Base-by-base conservation (phyloP, 2,797 vertebrate genomes). In the Cephalopachus bancanus region DNA sequence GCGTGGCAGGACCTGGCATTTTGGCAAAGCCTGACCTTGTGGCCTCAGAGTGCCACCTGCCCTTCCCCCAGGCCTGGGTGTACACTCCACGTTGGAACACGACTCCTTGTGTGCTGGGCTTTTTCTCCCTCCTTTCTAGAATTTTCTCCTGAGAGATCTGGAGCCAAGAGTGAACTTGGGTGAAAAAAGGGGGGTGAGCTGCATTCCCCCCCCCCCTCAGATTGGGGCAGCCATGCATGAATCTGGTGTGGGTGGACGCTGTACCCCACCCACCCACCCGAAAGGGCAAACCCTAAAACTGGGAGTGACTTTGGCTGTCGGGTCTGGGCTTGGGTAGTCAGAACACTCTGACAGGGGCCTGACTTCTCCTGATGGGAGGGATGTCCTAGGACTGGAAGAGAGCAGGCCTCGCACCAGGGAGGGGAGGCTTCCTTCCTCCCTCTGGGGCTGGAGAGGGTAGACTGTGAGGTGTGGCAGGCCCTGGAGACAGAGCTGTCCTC, bases 241-340 rank as follows among this genome's bases (percentile, higher is more conserved):
- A 24, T 19, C 57, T 3, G 14, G 37, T 2, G 0, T 12, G 30
- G 37, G 72, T 1, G 0, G 15, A 16, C 1, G 7, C 10, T 30
- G 14, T 5, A 2, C 53, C 28, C 37, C 37, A 2, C 37, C 19
- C 24, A 20, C n/a, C 84, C 53, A 55, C 53, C 1, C 10, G 1
- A 14, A 69, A 53, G 67, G 33, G 3, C 7, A 1, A 59, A 53
- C 2, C 26, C 0, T 0, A 20, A 79, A 74, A 37, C 14, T 0
- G 19, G 30, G 16, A n/a, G 22, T 62, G 53, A 22, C 55, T 79
- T 10, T 64, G 15, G 64, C 62, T 0, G 3, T 62, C 55, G 3
- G 12, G 2, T 16, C 78, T 44, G 60, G 8, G n/a, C 6, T 71
- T 11, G 17, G n/a, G 14, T 9, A 11, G 62, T 37, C 20, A 55